Evolutionary conservation across 2,888 invertebrate species (phyloP).

Genomic region (Megaustenia siamemsis): DNA sequence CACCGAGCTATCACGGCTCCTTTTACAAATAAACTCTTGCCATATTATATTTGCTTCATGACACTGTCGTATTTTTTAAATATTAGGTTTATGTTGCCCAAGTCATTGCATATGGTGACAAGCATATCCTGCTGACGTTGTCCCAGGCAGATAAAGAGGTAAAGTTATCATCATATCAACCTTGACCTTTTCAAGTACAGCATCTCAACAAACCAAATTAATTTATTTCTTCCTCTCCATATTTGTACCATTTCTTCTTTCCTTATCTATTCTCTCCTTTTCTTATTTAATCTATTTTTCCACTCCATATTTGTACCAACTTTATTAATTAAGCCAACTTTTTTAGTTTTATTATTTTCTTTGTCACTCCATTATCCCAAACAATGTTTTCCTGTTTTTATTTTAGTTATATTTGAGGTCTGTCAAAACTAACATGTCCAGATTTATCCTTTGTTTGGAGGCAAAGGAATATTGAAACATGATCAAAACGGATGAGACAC

Average conservation of each 20-base stretch:
- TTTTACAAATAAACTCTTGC: too few relatives aligned
- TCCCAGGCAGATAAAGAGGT: slow-evolving; percentile 67
- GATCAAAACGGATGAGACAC: too few relatives aligned
- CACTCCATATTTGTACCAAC: not conserved
- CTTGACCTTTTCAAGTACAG: not conserved
- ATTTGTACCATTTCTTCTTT: slow-evolving; percentile 29
- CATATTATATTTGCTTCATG: not conserved
- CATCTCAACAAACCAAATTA: not conserved
- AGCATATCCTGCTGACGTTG: slow-evolving; percentile 64
- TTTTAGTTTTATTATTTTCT: not conserved
- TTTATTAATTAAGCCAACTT: not conserved
- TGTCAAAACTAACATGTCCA: too few relatives aligned
- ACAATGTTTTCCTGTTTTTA: too few relatives aligned
- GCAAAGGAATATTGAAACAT: too few relatives aligned
- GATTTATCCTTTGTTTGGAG: too few relatives aligned
- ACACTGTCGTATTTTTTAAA: not conserved
- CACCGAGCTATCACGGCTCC: too few relatives aligned
- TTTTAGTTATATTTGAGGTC: too few relatives aligned
- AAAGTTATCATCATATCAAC: not conserved
- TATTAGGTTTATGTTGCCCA: slow-evolving; percentile 64
- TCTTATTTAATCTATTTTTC: not conserved
- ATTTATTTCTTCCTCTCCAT: too few relatives aligned
- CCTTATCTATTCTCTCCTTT: too few relatives aligned
- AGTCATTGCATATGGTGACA: slow-evolving; percentile 63
- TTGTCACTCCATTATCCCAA: too few relatives aligned